Base-by-base conservation (phyloP, 2,888 invertebrate species). In the Anoncus sp. region DNA sequence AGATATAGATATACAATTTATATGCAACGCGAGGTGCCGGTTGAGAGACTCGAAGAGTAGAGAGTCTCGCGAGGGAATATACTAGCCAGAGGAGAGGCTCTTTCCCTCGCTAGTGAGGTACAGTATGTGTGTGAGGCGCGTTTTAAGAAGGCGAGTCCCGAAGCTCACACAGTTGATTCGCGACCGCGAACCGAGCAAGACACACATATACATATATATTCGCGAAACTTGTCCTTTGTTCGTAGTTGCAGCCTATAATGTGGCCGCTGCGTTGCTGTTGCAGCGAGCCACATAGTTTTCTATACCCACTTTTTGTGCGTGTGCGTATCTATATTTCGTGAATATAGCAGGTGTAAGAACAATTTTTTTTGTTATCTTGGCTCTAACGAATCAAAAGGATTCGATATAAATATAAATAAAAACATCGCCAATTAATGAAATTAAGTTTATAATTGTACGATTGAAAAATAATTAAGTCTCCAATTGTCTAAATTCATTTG, bases 161-260 rank as follows among this genome's bases (percentile, higher is more conserved):
- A 81, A 86, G 85, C 86, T 82, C 82, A 86, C 84, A 85, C 88
- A 88, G 88, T 89, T 81, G 85, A 87, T 86, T 88, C 87, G 89
- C 88, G 89, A 85, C 87, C 87, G 88, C 84, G 88, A 89, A 77
- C 85, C 88, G 81, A 84, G 87, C 87, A 86, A 84, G 86, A 87
- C 74, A 72, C 59, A 57, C 55, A 59, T n/a, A 40, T 43, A 55
- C 55, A 53, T 38, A 43, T 67, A 65, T 59, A 51, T 74, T 62
- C 60, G 57, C 55, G 59, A 65, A 66, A 66, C 43, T 78, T 74
- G 55, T 75, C 65, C 63, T 71, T 57, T 47, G 47, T 67, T 62
- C 67, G 55, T 53, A n/a, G 63, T 9, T 38, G 49, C 45, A 47
- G 66, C 40, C 43, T 40, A 31, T 10, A 12, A 43, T 43, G 53